Conservation (phyloP, 2,888 invertebrate genomes). For the Sepiola atlantica region DNA sequence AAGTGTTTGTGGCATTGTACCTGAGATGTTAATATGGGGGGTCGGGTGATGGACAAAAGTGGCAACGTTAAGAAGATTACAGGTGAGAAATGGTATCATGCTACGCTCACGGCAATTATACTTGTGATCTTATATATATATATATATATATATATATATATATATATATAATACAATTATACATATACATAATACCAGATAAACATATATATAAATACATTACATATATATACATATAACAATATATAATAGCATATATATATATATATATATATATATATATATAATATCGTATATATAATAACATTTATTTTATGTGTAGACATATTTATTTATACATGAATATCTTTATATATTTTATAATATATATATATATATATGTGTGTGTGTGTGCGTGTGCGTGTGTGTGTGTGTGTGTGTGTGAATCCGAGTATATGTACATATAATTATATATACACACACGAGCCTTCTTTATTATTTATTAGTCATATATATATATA, state of each 20-base stretch:
- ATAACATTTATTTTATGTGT: not conserved
- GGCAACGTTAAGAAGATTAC: not conserved
- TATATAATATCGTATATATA: not conserved
- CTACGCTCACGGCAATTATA: not conserved
- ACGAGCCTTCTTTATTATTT: too few relatives aligned
- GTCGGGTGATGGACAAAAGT: not conserved
- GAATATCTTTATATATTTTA: not conserved
- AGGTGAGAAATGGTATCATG: not conserved
- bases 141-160: constrained; percentile 2
- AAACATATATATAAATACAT: not conserved
- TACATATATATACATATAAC: not conserved
- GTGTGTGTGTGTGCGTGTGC: too few relatives aligned
- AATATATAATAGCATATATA: not conserved
- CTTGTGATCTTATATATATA: not conserved
- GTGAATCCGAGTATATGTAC: too few relatives aligned
- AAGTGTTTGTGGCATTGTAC: not conserved
- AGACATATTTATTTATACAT: not conserved
- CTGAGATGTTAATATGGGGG: not conserved
- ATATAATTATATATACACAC: too few relatives aligned
- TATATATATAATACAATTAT: not conserved
- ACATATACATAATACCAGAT: not conserved
- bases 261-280: not conserved
- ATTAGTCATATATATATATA: too few relatives aligned
- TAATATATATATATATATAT: not conserved
- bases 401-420: too few relatives aligned